phyloP scores from a whole-genome alignment of 92 coral and sea anemone genomes.

The Phenganax stokvisi region DNA sequence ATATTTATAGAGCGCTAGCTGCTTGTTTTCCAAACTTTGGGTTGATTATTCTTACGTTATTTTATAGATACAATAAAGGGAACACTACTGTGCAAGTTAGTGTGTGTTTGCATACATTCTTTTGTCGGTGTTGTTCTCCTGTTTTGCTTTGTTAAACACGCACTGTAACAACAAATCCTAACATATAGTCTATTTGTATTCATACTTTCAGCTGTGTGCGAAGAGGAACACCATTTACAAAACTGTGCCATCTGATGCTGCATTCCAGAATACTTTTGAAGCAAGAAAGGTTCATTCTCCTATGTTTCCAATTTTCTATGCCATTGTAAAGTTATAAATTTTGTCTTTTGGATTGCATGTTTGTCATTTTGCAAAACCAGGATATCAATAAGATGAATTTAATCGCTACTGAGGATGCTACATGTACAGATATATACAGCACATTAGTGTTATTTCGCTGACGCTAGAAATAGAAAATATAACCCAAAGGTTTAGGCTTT shows the following conservation, averaged over 20 bases:
- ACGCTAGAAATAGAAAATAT: too few relatives aligned
- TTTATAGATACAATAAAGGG: constrained; percentile 51
- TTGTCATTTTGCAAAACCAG: too few relatives aligned
- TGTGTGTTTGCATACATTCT: not conserved
- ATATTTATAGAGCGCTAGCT: not conserved
- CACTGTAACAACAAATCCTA: too few relatives aligned
- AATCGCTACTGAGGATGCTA: too few relatives aligned
- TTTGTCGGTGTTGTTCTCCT: not conserved
- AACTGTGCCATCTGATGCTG: constrained; percentile 50
- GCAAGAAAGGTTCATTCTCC: constrained; percentile 21
- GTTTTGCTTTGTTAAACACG: too few relatives aligned
- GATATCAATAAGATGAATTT: too few relatives aligned
- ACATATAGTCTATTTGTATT: not conserved
- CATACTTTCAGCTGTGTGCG: constrained; percentile 60
- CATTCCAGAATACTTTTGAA: constrained; percentile 24
- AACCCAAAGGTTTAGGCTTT: too few relatives aligned
- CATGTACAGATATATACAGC: too few relatives aligned
- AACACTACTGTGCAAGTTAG: constrained; percentile 46
- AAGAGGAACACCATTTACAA: constrained; percentile 69
- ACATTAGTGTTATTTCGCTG: too few relatives aligned
- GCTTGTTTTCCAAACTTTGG: not conserved
- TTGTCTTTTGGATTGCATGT: too few relatives aligned
- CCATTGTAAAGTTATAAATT: too few relatives aligned
- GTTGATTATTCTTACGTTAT: not conserved
- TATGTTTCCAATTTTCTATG: not conserved